phyloP scores from a whole-genome alignment of 53 echinoderm and acorn worm species.

The Astropecten irregularis region DNA sequence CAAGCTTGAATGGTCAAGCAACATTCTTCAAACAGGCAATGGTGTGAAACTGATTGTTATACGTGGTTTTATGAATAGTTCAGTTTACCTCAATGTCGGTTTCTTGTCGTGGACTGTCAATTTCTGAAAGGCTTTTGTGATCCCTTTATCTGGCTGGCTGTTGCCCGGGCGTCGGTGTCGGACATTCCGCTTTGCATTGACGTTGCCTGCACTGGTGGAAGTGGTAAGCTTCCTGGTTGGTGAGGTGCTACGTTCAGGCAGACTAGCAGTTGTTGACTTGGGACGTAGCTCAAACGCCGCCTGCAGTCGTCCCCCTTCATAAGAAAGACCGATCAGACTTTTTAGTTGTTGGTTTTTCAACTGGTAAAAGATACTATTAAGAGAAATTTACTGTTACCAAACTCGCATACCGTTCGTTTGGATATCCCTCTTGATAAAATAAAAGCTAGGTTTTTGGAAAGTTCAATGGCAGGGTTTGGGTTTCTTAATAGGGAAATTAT shows the following conservation, averaged over 20 bases:
- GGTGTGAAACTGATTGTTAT: no score
- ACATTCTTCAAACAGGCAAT: no score
- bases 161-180: slow-evolving; percentile 47
- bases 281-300: slow-evolving; percentile 16
- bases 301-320: background rate
- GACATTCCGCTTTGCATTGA: slow-evolving; percentile 79
- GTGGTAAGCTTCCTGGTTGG: slow-evolving; percentile 22
- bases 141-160: slow-evolving; percentile 42
- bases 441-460: no score
- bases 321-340: background rate
- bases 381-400: no score
- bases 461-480: no score
- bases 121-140: slow-evolving; percentile 75
- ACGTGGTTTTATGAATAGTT: no score
- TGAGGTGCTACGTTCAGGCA: background rate
- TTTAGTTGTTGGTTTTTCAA: no score
- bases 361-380: background rate
- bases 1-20: no score
- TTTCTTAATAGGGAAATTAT: no score
- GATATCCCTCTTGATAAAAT: no score
- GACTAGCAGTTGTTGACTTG: slow-evolving; percentile 35
- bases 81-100: slow-evolving; percentile 22
- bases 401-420: no score
- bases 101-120: slow-evolving; percentile 69
- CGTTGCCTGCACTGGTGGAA: slow-evolving; percentile 79